A percentile compares a stretch with the other conserved stretches of the same genome.
These are phyloP conservation scores for Paralichthys olivaceus DNA, from an alignment of 2,113 vertebrate species.

Conservation along the genomic window DNA sequence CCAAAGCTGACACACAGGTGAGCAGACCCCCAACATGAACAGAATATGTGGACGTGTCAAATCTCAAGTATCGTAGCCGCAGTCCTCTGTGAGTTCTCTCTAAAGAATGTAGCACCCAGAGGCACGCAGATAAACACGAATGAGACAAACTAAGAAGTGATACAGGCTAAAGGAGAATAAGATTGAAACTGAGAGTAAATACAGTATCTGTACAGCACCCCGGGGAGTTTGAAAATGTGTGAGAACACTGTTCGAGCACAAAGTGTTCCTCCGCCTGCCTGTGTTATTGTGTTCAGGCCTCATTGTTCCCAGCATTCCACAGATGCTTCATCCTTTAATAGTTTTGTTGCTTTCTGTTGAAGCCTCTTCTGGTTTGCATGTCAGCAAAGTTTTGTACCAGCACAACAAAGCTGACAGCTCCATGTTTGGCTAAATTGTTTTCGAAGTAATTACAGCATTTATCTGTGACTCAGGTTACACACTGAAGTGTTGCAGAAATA, in stretches of 20 bases:
- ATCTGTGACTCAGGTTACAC: conserved; percentile 37
- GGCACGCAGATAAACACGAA: neutral
- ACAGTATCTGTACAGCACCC: conserved; percentile 21
- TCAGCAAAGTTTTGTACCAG: conserved; percentile 5
- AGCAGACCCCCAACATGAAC: conserved; percentile 18
- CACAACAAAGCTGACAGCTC: neutral
- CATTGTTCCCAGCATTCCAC: conserved; percentile 58
- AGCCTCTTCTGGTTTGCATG: neutral
- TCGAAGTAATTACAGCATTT: conserved; percentile 20
- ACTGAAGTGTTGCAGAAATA: conserved; percentile 16
- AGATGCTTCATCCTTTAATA: conserved; percentile 32
- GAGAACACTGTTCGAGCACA: conserved; percentile 40
- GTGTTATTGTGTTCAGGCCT: conserved; percentile 42
- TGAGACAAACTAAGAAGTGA: conserved; percentile 4
- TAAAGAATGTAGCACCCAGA: conserved; percentile 5
- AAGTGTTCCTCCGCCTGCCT: conserved; percentile 31
- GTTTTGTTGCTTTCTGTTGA: conserved; percentile 15
- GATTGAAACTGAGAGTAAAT: neutral
- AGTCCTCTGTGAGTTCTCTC: neutral
- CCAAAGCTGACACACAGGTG: conserved; percentile 65
- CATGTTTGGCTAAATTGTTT: conserved; percentile 19
- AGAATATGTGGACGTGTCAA: neutral
- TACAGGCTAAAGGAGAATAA: neutral
- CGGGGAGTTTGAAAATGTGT: conserved; percentile 34
- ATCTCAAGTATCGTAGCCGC: neutral